Conservation (phyloP, 2,113 vertebrate species). For the Notiomystis cincta region DNA sequence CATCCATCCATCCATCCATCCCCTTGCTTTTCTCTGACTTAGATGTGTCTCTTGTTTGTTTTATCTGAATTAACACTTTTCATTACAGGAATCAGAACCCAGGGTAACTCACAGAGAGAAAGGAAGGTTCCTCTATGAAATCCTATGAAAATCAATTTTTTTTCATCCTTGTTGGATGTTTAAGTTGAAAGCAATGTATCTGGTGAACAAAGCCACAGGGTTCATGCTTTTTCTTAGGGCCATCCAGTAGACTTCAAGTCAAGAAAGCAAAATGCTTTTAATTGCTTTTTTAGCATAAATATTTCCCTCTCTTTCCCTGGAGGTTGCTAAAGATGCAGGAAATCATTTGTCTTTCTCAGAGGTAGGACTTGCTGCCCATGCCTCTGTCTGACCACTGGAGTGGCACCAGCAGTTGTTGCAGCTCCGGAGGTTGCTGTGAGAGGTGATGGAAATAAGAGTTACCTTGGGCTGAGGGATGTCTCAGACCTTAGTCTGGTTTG, state of each 20-base stretch:
- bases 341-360: not conserved
- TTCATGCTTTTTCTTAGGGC: not conserved
- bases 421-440: fast-evolving
- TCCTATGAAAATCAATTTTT: not conserved
- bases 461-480: not conserved
- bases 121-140: not conserved
- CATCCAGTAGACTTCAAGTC: not conserved
- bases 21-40: not conserved
- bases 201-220: not conserved
- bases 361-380: not conserved
- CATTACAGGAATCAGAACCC: not conserved
- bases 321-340: not conserved
- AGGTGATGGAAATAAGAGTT: not conserved
- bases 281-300: not conserved
- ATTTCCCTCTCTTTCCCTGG: not conserved
- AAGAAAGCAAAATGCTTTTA: not conserved
- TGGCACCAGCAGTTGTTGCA: not conserved
- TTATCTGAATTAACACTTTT: not conserved
- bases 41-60: not conserved
- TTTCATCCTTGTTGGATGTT: not conserved
- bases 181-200: not conserved
- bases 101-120: not conserved
- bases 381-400: not conserved
- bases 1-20: not conserved
- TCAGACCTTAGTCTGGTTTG: not conserved